These are phyloP conservation scores for Drosophila birchii DNA, from an alignment of 2,888 invertebrate species.

Conservation along the genomic window DNA sequence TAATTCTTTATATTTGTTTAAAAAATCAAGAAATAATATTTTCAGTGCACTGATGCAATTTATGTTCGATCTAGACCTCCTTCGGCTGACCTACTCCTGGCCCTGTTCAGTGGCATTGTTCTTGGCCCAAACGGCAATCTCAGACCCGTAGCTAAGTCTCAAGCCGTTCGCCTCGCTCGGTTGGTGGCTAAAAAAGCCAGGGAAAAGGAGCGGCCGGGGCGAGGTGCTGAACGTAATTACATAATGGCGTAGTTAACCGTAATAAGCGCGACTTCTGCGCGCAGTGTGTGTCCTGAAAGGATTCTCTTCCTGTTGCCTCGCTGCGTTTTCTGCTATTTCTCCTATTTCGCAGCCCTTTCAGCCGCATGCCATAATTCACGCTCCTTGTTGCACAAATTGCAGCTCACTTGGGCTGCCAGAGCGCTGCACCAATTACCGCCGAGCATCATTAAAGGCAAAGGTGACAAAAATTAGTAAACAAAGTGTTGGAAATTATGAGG, in stretches of 20 bases:
- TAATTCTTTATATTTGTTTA: too few relatives aligned
- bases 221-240: slow-evolving; percentile 70
- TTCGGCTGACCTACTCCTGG: slow-evolving; percentile 39
- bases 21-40: neutral
- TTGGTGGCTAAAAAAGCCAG: slow-evolving; percentile 36
- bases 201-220: slow-evolving; percentile 31
- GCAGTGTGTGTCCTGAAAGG: slow-evolving; percentile 78
- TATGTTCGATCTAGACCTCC: slow-evolving; percentile 60
- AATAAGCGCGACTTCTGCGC: slow-evolving; percentile 76
- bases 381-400: slow-evolving; percentile 77
- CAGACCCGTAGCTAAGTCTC: slow-evolving; percentile 27
- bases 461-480: slow-evolving; percentile 81
- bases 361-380: slow-evolving; percentile 66
- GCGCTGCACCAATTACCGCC: slow-evolving; percentile 73
- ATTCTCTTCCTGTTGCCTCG: slow-evolving; percentile 51
- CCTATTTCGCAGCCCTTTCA: slow-evolving; percentile 58
- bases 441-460: slow-evolving; percentile 81
- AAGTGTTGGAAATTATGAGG: slow-evolving; percentile 80
- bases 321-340: slow-evolving; percentile 43
- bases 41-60: slow-evolving; percentile 46
- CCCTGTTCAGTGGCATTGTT: slow-evolving; percentile 30
- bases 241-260: slow-evolving; percentile 80
- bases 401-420: slow-evolving; percentile 73
- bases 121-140: slow-evolving; percentile 43
- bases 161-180: slow-evolving; percentile 51